phyloP scores from a whole-genome alignment of 2,797 vertebrate genomes.

The Argya squamiceps region DNA sequence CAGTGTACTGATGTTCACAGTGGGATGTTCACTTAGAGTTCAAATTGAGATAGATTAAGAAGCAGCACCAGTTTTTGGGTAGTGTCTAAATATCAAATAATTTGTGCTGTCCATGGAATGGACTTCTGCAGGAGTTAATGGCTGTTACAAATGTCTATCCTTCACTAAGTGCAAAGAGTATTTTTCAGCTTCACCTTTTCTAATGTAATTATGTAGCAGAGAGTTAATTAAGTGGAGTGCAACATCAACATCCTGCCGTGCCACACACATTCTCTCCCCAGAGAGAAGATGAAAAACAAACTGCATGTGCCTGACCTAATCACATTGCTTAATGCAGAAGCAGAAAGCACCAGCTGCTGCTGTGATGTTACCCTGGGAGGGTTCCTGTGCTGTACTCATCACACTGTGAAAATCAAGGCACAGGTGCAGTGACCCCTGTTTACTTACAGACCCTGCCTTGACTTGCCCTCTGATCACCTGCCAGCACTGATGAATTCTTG shows the following conservation, averaged over 20 bases:
- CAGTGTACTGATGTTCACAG: neutral
- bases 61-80: neutral
- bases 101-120: neutral
- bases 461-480: neutral
- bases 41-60: neutral
- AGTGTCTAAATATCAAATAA: neutral
- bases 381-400: neutral
- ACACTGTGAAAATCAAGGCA: neutral
- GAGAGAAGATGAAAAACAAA: slow-evolving; percentile 19
- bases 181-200: slow-evolving; percentile 4
- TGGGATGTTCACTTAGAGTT: neutral
- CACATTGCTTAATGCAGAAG: neutral
- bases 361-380: neutral
- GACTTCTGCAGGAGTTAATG: neutral
- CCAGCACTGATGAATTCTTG: neutral
- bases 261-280: neutral
- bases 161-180: neutral
- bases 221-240: neutral
- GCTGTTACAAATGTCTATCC: neutral
- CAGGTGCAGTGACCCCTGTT: neutral
- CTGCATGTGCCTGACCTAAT: neutral
- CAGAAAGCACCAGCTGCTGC: slow-evolving; percentile 9
- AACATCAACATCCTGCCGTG: neutral
- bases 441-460: neutral
- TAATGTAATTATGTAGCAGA: neutral